Evolutionary conservation across 2,113 vertebrate species (phyloP).

Genomic region (Cyanoramphus novaezelandiae): DNA sequence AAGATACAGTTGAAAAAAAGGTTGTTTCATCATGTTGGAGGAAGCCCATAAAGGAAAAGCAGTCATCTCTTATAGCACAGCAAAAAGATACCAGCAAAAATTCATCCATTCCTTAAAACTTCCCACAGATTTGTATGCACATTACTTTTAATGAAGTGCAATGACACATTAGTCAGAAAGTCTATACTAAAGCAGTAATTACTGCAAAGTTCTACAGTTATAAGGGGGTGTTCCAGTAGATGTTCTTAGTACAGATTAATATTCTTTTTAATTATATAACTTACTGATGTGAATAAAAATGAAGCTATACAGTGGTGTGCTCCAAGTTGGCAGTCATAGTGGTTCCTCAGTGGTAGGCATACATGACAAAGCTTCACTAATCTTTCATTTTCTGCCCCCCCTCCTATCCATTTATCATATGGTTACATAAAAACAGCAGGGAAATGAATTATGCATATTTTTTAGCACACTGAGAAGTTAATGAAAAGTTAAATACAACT

Average conservation of each 20-base stretch:
- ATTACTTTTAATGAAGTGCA: neutral
- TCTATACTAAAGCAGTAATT: slow-evolving; percentile 17
- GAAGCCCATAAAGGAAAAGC: neutral
- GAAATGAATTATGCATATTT: slow-evolving; percentile 38
- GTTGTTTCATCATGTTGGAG: neutral
- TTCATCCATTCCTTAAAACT: neutral
- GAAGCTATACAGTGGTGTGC: neutral
- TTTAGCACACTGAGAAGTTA: slow-evolving; percentile 41
- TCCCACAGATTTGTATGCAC: neutral
- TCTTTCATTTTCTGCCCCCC: neutral
- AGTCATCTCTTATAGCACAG: neutral
- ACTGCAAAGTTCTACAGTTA: neutral
- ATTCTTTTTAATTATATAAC: slow-evolving; percentile 39
- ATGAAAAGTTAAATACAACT: slow-evolving; percentile 57
- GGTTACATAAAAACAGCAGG: slow-evolving; percentile 38
- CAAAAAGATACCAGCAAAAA: neutral
- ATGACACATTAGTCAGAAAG: slow-evolving; percentile 24
- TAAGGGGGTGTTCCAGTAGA: neutral
- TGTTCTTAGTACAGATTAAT: slow-evolving; percentile 16
- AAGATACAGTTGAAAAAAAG: neutral
- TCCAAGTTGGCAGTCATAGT: neutral
- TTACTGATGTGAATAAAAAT: slow-evolving; percentile 10
- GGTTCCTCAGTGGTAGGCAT: neutral
- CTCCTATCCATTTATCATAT: neutral
- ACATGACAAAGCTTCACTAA: neutral